Conservation (phyloP, 2,797 vertebrate genomes). For the Anolis apletophallus region DNA sequence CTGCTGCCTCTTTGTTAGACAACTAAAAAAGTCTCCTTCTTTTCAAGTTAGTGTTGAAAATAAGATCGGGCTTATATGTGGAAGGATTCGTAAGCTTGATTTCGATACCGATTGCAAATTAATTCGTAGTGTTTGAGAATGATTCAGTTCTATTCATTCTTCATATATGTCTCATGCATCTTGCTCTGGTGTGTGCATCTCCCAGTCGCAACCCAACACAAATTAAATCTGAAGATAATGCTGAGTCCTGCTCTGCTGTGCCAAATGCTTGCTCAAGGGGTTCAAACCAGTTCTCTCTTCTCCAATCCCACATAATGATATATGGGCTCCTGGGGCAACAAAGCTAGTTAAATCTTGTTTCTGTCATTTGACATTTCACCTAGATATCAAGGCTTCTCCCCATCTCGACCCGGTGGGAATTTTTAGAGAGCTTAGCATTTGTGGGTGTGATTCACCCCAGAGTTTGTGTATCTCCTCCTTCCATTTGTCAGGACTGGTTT, state of each 20-base stretch:
- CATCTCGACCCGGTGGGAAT: not conserved
- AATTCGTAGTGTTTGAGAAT: not conserved
- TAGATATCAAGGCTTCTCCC: not conserved
- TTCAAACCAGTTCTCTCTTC: not conserved
- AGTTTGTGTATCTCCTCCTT: not conserved
- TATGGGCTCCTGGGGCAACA: not conserved
- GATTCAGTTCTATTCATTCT: not conserved
- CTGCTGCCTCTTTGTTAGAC: not conserved
- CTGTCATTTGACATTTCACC: constrained; percentile 21
- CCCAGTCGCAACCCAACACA: not conserved
- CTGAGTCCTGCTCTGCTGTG: not conserved
- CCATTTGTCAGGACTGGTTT: not conserved
- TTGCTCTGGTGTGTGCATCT: not conserved
- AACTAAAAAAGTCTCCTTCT: not conserved
- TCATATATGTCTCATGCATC: not conserved
- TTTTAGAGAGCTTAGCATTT: not conserved
- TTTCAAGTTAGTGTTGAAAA: not conserved
- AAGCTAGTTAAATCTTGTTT: not conserved
- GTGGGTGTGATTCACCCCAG: not conserved
- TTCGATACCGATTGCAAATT: not conserved
- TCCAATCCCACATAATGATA: not conserved
- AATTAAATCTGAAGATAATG: not conserved
- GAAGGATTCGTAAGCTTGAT: not conserved
- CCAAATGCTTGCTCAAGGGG: not conserved
- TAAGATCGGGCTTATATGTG: not conserved